phyloP scores from a whole-genome alignment of 1,140 invertebrate species.

The Drosophila gunungcola region DNA sequence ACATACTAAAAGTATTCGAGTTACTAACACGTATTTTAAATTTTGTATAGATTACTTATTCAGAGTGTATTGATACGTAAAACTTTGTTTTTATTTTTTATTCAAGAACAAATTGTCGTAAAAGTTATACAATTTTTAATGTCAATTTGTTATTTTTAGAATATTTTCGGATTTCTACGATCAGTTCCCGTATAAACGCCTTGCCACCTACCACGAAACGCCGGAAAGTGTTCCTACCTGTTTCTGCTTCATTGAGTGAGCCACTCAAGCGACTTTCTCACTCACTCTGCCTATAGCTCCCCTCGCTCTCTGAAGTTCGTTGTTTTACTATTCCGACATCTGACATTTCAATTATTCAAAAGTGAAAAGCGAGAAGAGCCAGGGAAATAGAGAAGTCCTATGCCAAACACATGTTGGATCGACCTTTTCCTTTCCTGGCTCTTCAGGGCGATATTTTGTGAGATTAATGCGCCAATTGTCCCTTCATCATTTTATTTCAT shows the following conservation, averaged over 20 bases:
- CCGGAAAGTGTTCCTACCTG: slow-evolving; percentile 47
- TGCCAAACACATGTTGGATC: slow-evolving; percentile 65
- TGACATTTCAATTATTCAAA: slow-evolving; percentile 78
- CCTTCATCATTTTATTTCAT: slow-evolving; percentile 76
- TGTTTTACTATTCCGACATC: slow-evolving; percentile 21
- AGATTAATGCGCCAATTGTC: slow-evolving; percentile 84
- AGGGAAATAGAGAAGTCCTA: slow-evolving; percentile 23
- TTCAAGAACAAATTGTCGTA: too few relatives aligned
- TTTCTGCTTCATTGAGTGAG: slow-evolving; percentile 68
- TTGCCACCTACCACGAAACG: slow-evolving; percentile 6
- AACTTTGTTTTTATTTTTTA: too few relatives aligned
- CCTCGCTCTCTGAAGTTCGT: slow-evolving; percentile 1
- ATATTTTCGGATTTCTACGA: neutral
- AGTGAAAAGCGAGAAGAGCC: slow-evolving; percentile 15
- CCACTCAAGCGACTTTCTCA: slow-evolving; percentile 50
- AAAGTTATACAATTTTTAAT: too few relatives aligned
- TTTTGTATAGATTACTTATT: too few relatives aligned
- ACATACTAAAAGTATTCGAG: too few relatives aligned
- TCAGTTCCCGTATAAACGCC: slow-evolving; percentile 22
- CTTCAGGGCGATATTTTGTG: slow-evolving; percentile 41
- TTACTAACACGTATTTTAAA: too few relatives aligned
- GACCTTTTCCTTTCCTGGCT: slow-evolving; percentile 35
- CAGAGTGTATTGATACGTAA: too few relatives aligned
- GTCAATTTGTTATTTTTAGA: too few relatives aligned
- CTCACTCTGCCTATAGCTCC: slow-evolving; percentile 11